Base-by-base conservation (phyloP, 1,140 invertebrate genomes). In the Trissolcus basalis region DNA sequence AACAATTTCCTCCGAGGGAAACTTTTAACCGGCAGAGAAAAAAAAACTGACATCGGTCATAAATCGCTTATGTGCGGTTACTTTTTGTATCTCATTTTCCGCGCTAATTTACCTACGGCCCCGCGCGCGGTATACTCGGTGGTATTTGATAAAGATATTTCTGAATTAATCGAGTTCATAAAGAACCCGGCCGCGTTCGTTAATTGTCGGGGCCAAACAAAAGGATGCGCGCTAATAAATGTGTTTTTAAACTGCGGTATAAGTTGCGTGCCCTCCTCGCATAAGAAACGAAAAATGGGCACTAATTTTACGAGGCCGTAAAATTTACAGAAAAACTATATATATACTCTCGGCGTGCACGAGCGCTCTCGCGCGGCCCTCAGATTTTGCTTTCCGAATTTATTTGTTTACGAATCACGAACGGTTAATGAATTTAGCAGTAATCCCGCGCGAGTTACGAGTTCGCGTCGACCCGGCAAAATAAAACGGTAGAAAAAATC, bases 341-440 rank as follows among this genome's bases (percentile, higher is more conserved):
- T n/a, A n/a, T n/a, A n/a, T n/a, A n/a, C n/a, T n/a, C n/a, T n/a
- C n/a, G n/a, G n/a, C n/a, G n/a, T n/a, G n/a, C n/a, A n/a, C n/a
- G n/a, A n/a, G n/a, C n/a, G n/a, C n/a, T n/a, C n/a, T n/a, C n/a
- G n/a, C n/a, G n/a, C n/a, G n/a, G n/a, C n/a, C n/a, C 60, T 73
- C 11, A 43, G 49, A 65, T 65, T 60, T 55, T 55, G 19, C 50
- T 49, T 43, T 36, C 9, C 59, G 27, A 73, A 73, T 73, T 60
- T 73, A 72, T 72, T 72, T 65, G 60, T 64, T 59, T 53, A 59
- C 60, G 60, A 72, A 72, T 64, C 69, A 72, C 49, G 60, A 64
- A 67, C 63, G 64, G 69, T 72, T 60, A 65, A 48, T 65, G 58
- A 64, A 73, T 65, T 73, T 65, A 47, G 60, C 70, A 41, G 65